Percentiles rank a stretch among this genome's conserved stretches.
These are phyloP conservation scores for Melieria omissa DNA, from an alignment of 2,888 invertebrate genomes.

Conservation along the genomic window DNA sequence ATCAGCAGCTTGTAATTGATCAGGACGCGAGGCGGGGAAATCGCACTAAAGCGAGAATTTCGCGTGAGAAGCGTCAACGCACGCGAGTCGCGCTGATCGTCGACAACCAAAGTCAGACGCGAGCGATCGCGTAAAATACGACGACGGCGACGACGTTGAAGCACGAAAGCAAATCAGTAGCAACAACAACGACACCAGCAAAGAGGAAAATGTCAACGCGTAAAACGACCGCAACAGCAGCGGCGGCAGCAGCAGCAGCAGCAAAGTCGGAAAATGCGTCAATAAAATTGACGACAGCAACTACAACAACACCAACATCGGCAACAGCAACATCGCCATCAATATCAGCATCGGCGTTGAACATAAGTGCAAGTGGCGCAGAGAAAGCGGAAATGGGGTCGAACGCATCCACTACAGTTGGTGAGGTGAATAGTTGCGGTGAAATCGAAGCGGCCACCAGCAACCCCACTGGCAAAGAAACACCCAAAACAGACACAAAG, in stretches of 20 bases:
- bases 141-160: background rate
- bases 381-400: slow-evolving; percentile 30
- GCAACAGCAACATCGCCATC: slow-evolving; percentile 27
- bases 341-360: slow-evolving; percentile 21
- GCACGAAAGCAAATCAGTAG: background rate
- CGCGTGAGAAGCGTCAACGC: too few species aligned
- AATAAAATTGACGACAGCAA: slow-evolving; percentile 22
- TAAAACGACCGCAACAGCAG: slow-evolving; percentile 39
- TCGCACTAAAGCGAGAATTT: too few species aligned
- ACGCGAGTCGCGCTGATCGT: too few species aligned
- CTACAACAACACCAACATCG: slow-evolving; percentile 21
- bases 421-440: slow-evolving; percentile 20
- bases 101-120: too few species aligned
- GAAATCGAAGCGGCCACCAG: slow-evolving; percentile 37
- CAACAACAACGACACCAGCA: background rate
- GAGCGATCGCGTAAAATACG: slow-evolving; percentile 14
- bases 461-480: slow-evolving; percentile 29
- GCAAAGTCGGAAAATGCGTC: slow-evolving; percentile 39
- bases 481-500: slow-evolving; percentile 42
- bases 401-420: slow-evolving; percentile 26
- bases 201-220: slow-evolving; percentile 45
- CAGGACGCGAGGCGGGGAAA: background rate
- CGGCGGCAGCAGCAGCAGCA: slow-evolving; percentile 40
- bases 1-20: background rate
- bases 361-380: slow-evolving; percentile 27